Evolutionary conservation across 2,888 invertebrate species (phyloP), one percentile per base, ranked within the genome.

Genomic region (Thysanoteuthis rhombus): DNA sequence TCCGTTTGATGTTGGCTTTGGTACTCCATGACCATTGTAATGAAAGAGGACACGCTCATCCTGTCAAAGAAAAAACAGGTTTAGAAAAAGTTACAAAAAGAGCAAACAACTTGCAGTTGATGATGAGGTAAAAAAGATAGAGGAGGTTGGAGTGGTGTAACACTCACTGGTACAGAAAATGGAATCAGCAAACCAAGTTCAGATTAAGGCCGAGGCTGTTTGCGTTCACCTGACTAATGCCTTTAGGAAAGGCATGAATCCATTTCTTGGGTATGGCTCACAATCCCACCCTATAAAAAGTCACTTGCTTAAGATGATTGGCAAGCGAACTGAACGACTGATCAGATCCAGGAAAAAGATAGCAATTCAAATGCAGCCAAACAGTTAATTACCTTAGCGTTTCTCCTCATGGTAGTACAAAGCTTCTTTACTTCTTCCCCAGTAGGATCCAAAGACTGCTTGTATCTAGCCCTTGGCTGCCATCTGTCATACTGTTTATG

Each of bases 11-110:
- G 99, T 99, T 58, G 99, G 99, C 97, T 98, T 98, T 90, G 99
- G 99, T 94, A 99, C 99, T 36, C 99, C 99, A 97, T 99, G 99
- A 0, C 99, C 99, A 97, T 99, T 99, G 97, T 99, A 99, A 97
- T 99, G 99, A 97, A 99, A 99, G 93, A 99, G 97, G 89, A 99
- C 99, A 94, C 99, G 98, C 97, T 99, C 99, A 96, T 99, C 99
- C 97, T 97, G 93, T 5, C 75, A 93, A n/a, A 36, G 75, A 75
- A 75, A n/a, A 36, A n/a, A 75, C 1, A 52, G n/a, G n/a, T 10
- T 12, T n/a, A 16, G n/a, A 10, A 75, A 6, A 75, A n/a, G 28
- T 58, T 8, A 90, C n/a, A 42, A 40, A 8, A 42, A 42, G 16
- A 42, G n/a, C 90, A 90, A 90, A n/a, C 32, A 90, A 90, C n/a